phyloP scores from a whole-genome alignment of 2,797 vertebrate genomes.

The Gymnoscopelus microlampas region DNA sequence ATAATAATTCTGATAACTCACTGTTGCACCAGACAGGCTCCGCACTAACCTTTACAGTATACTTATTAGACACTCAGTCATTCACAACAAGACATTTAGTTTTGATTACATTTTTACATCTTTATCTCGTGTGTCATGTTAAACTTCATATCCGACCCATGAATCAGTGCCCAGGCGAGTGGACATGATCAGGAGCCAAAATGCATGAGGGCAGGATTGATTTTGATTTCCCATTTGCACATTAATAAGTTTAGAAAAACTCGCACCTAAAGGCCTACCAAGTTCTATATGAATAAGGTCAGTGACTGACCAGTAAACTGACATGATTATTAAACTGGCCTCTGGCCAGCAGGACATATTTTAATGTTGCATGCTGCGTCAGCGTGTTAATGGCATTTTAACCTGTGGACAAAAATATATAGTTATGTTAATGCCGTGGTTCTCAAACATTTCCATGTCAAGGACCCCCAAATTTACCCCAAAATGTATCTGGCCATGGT shows the following conservation, averaged over 20 bases:
- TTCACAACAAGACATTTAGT: slow-evolving; percentile 25
- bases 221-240: slow-evolving; percentile 59
- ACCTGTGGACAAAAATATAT: slow-evolving; percentile 81
- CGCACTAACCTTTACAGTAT: not conserved
- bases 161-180: slow-evolving; percentile 29
- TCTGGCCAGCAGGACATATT: slow-evolving; percentile 33
- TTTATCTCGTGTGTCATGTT: not conserved
- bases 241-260: slow-evolving; percentile 59
- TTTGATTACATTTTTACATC: slow-evolving; percentile 19
- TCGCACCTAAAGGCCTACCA: slow-evolving; percentile 58
- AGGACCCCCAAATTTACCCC: too few species aligned
- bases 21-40: not conserved
- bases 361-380: slow-evolving; percentile 14
- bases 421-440: too few species aligned
- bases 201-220: slow-evolving; percentile 54
- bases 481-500: too few species aligned
- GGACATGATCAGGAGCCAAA: slow-evolving; percentile 44
- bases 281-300: slow-evolving; percentile 46
- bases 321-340: slow-evolving; percentile 42
- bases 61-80: not conserved
- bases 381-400: slow-evolving; percentile 18
- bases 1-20: too few species aligned
- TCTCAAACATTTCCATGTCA: too few species aligned
- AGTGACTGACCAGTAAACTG: slow-evolving; percentile 55
- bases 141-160: slow-evolving; percentile 41